Evolutionary conservation across 2,888 invertebrate genomes (phyloP), one percentile per base, ranked within the genome.

Genomic region (Rugalucina vietnamica): DNA sequence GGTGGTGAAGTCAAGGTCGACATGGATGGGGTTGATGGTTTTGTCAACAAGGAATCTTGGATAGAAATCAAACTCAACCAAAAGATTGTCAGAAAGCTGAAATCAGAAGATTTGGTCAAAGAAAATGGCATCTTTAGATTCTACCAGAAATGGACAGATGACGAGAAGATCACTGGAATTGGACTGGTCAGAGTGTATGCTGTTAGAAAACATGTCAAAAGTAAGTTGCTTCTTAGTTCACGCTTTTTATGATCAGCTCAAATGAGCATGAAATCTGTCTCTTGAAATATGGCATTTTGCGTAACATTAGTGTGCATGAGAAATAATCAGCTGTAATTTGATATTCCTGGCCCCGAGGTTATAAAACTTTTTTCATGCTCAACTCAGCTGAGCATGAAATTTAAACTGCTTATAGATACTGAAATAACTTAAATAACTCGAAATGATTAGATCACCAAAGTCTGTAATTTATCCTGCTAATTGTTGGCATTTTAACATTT

Each of bases 111-210:
- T 8, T 39, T 92, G 50, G 57, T 75, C 21, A 81, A 85, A 32
- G 81, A 75, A 24, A 82, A 78, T 18, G 86, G 84, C 21, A 79
- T 82, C 5, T 91, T 54, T 50, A 84, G 81, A 14, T 92, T 92
- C 75, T 70, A 76, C n/a, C 73, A 83, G n/a, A 60, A 76, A 14
- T 92, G 92, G 92, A 75, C 74, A 18, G 43, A 75, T 18, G 83
- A 83, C 18, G 90, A 91, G 49, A 88, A 57, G 36, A 49, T 5
- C 4, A 72, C 82, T 75, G 92, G 92, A 21, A 81, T 88, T 14
- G 84, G 87, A 27, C 80, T 91, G 34, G 86, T 91, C 3, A 80
- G 88, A 84, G 90, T 91, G 5, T 90, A 85, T 84, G 90, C 89
- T 43, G 76, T 84, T 8, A 86, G 86, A 37, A 88, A 85, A 60